A percentile compares a stretch with the other conserved stretches of the same genome.
These are phyloP conservation scores for Augiades crinisus DNA, from an alignment of 2,888 invertebrate species.

Conservation along the genomic window DNA sequence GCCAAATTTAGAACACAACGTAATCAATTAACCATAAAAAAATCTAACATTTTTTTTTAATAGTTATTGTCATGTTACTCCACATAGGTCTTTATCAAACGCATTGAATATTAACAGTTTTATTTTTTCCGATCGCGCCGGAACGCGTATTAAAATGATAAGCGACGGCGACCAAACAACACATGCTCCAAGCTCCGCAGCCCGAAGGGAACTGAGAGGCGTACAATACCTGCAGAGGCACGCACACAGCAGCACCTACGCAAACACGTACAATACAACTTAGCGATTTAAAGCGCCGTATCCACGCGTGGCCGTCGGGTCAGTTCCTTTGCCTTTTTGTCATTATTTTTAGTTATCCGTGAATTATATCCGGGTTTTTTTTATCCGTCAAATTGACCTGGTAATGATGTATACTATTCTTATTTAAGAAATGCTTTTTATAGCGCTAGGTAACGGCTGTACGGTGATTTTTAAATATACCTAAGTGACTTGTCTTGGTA, in stretches of 20 bases:
- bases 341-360: constrained; percentile 15
- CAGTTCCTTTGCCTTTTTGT: constrained; percentile 15
- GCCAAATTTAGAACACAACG: too few relatives aligned
- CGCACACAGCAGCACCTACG: constrained; percentile 64
- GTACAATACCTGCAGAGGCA: constrained; percentile 73
- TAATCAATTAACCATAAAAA: too few relatives aligned
- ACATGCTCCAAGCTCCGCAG: constrained; percentile 45
- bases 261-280: constrained; percentile 50
- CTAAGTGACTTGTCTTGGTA: too few relatives aligned
- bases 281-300: constrained; percentile 64
- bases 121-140: constrained; percentile 14
- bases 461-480: too few relatives aligned
- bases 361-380: constrained; percentile 9
- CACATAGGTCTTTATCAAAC: too few relatives aligned
- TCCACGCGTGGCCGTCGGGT: constrained; percentile 46
- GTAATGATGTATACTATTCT: constrained; percentile 4
- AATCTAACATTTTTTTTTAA: too few relatives aligned
- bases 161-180: constrained; percentile 25
- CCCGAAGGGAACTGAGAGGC: constrained; percentile 68
- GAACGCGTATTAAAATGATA: constrained; percentile 24
- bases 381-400: constrained; percentile 8
- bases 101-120: too few relatives aligned
- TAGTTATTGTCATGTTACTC: too few relatives aligned
- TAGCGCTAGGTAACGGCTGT: too few relatives aligned
- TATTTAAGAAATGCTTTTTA: too few relatives aligned